These are phyloP conservation scores for Heliconius nattereri DNA, from an alignment of 1,140 invertebrate species.

Conservation along the genomic window DNA sequence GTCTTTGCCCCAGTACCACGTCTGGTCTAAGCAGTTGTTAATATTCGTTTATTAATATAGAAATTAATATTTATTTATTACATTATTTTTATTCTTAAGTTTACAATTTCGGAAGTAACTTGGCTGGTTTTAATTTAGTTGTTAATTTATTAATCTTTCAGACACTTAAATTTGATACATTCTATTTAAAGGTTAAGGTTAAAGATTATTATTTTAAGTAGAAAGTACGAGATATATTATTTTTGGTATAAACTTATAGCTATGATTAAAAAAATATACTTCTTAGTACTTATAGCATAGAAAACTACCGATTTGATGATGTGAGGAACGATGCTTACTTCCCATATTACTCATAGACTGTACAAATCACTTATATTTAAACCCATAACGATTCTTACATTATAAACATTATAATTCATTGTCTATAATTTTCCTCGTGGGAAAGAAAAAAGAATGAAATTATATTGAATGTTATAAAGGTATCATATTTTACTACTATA, in stretches of 20 bases:
- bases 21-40: too few relatives aligned
- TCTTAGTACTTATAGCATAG: too few relatives aligned
- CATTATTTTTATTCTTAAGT: neutral
- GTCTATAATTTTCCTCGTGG: neutral
- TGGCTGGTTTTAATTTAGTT: neutral
- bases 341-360: too few relatives aligned
- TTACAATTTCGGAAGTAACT: neutral
- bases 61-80: too few relatives aligned
- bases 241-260: neutral
- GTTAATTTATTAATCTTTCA: too few relatives aligned
- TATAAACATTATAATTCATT: neutral
- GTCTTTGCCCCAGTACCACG: too few relatives aligned
- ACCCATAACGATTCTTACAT: too few relatives aligned
- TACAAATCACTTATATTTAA: too few relatives aligned
- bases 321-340: too few relatives aligned
- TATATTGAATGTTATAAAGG: neutral
- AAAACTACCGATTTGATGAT: too few relatives aligned
- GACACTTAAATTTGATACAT: neutral
- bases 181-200: constrained; percentile 10
- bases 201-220: neutral
- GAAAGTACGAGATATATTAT: neutral
- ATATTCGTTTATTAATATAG: too few relatives aligned
- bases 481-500: neutral
- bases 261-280: neutral
- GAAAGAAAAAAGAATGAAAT: neutral